A percentile compares a stretch with the other conserved stretches of the same genome.
Evolutionary conservation across 2,888 invertebrate genomes (phyloP).

Genomic region (Leucophora obtusa): DNA sequence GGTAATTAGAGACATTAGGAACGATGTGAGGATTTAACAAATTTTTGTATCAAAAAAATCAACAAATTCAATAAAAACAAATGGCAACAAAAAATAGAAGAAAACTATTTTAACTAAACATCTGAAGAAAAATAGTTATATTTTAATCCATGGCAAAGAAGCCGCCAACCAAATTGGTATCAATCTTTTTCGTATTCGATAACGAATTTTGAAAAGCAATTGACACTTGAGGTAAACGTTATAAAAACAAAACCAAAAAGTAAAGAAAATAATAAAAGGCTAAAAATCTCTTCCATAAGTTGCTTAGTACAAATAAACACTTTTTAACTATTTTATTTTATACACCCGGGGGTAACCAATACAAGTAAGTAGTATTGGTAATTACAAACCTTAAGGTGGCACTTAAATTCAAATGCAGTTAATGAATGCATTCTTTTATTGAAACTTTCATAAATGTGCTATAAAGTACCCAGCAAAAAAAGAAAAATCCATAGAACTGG

Average conservation of each 20-base stretch:
- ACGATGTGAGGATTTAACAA: conserved; percentile 45
- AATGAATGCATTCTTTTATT: no score
- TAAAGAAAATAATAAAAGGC: conserved; percentile 37
- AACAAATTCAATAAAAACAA: conserved; percentile 42
- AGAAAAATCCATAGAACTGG: no score
- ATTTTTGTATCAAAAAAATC: conserved; percentile 1
- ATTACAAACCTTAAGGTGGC: not conserved
- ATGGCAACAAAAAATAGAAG: conserved; percentile 37
- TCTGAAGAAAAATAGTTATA: conserved; percentile 4
- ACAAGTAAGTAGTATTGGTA: not conserved
- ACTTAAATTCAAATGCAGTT: no score
- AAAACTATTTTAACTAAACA: conserved; percentile 61
- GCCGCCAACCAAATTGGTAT: conserved; percentile 63
- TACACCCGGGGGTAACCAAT: conserved; percentile 60
- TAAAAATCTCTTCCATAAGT: conserved; percentile 32
- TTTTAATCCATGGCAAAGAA: conserved; percentile 15
- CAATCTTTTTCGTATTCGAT: conserved; percentile 30
- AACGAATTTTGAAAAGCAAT: conserved; percentile 47
- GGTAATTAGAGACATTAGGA: conserved; percentile 10
- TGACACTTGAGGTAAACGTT: conserved; percentile 57
- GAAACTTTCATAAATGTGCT: no score
- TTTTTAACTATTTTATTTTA: conserved; percentile 24
- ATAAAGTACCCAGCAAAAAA: no score
- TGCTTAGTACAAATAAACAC: conserved; percentile 26
- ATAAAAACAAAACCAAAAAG: conserved; percentile 19